phyloP scores from a whole-genome alignment of 2,888 invertebrate genomes.

The Chouioia cunea region DNA sequence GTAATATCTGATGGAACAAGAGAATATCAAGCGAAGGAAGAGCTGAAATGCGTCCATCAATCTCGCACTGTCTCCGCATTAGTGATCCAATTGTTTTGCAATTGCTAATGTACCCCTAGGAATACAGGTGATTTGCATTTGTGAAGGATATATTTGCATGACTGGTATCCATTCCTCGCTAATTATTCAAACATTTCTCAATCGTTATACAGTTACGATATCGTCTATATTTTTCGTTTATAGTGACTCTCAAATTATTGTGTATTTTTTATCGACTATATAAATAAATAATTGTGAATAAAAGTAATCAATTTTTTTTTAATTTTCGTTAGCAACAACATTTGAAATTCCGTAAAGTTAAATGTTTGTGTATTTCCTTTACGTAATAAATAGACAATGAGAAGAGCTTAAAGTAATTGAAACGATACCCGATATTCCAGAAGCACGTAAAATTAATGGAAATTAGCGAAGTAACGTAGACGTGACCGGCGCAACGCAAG shows the following conservation, averaged over 20 bases:
- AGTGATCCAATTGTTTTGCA: conserved; percentile 44
- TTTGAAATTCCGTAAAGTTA: no score
- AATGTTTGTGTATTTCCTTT: no score
- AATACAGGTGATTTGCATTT: conserved; percentile 48
- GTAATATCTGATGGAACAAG: conserved; percentile 7
- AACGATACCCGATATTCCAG: conserved; percentile 48
- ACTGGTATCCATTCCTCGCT: conserved; percentile 26
- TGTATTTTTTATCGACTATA: no score
- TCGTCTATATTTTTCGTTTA: no score
- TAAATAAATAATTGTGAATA: no score
- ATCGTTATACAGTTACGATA: conserved; percentile 3
- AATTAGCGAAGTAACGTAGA: conserved; percentile 46
- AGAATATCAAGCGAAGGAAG: conserved; percentile 43
- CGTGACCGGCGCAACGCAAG: background rate
- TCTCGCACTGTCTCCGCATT: conserved; percentile 45
- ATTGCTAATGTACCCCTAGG: conserved; percentile 43
- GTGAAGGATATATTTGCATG: conserved; percentile 42
- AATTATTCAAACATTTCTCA: conserved; percentile 5
- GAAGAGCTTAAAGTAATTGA: conserved; percentile 25
- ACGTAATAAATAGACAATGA: no score
- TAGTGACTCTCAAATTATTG: no score
- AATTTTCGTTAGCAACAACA: no score
- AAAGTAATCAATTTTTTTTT: no score
- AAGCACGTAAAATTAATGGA: conserved; percentile 50
- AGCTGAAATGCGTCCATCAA: conserved; percentile 42